phyloP scores from a whole-genome alignment of 2,797 vertebrate genomes.

The Lates japonicus region DNA sequence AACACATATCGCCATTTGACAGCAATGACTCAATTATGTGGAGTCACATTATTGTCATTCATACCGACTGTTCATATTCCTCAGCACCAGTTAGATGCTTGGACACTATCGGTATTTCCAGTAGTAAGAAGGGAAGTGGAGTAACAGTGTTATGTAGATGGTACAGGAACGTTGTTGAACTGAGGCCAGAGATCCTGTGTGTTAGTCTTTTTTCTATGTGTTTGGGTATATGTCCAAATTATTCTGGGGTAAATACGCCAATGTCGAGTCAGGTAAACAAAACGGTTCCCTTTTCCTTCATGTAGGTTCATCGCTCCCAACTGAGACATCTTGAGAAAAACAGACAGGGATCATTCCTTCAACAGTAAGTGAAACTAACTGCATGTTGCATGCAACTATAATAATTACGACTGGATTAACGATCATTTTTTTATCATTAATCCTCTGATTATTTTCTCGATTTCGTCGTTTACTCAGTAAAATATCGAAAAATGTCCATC shows the following conservation, averaged over 20 bases:
- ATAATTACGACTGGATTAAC: not conserved
- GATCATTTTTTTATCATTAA: not conserved
- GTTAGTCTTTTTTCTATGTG: not conserved
- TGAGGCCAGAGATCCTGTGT: not conserved
- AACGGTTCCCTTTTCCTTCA: not conserved
- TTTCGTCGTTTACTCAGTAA: not conserved
- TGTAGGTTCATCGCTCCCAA: constrained; percentile 17
- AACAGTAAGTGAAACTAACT: constrained; percentile 62
- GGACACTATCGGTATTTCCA: not conserved
- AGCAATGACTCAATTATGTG: not conserved
- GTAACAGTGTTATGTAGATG: not conserved
- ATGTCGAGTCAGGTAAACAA: not conserved
- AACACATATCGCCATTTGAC: too few relatives aligned
- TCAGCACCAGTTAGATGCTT: too few relatives aligned
- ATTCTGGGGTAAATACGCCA: not conserved
- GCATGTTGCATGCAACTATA: not conserved
- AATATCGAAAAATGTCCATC: not conserved
- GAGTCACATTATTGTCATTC: not conserved
- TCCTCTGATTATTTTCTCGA: not conserved
- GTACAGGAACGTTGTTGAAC: not conserved
- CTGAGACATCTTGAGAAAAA: not conserved
- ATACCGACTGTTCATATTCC: not conserved
- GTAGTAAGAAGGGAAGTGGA: too few relatives aligned
- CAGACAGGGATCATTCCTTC: not conserved
- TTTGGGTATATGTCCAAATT: not conserved